A percentile compares a stretch with the other conserved stretches of the same genome.
phyloP scores from a whole-genome alignment of 2,888 invertebrate genomes.

The Ferdinandea cuprea region DNA sequence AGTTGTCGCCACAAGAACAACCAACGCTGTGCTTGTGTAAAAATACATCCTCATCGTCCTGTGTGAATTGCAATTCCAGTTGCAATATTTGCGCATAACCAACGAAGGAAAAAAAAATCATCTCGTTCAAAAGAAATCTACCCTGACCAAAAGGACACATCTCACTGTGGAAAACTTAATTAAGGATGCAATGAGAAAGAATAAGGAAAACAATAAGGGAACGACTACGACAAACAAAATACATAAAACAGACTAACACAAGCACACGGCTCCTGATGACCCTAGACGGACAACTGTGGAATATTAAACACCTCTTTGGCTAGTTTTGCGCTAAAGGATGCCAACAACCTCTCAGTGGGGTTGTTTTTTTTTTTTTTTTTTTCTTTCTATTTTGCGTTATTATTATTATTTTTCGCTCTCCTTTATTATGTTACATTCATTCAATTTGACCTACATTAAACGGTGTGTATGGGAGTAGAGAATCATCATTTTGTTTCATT shows the following conservation, averaged over 20 bases:
- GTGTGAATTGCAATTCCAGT: conserved; percentile 57
- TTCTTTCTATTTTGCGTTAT: conserved; percentile 14
- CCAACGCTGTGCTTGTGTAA: conserved; percentile 25
- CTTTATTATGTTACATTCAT: conserved; percentile 41
- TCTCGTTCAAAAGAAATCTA: background rate
- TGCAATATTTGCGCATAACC: conserved; percentile 67
- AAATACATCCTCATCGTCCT: conserved; percentile 33
- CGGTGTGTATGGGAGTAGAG: conserved; percentile 22
- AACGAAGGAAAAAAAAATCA: conserved; percentile 17
- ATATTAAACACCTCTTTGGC: conserved; percentile 66
- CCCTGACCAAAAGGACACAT: conserved; percentile 12
- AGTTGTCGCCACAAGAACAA: conserved; percentile 55
- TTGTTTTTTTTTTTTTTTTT: conserved; percentile 11
- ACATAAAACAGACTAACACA: no score
- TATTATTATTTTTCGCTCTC: conserved; percentile 6
- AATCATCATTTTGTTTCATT: conserved; percentile 65
- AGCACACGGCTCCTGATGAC: conserved; percentile 55
- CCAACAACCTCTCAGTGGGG: conserved; percentile 55
- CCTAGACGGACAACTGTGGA: conserved; percentile 72
- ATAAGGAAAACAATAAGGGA: conserved; percentile 51
- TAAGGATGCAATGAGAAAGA: conserved; percentile 65
- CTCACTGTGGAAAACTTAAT: conserved; percentile 62
- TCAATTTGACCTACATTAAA: conserved; percentile 42
- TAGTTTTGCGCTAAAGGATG: conserved; percentile 61
- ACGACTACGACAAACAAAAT: conserved; percentile 2